Base-by-base conservation (phyloP, 2,113 vertebrate species). In the Clarias macrocephalus region DNA sequence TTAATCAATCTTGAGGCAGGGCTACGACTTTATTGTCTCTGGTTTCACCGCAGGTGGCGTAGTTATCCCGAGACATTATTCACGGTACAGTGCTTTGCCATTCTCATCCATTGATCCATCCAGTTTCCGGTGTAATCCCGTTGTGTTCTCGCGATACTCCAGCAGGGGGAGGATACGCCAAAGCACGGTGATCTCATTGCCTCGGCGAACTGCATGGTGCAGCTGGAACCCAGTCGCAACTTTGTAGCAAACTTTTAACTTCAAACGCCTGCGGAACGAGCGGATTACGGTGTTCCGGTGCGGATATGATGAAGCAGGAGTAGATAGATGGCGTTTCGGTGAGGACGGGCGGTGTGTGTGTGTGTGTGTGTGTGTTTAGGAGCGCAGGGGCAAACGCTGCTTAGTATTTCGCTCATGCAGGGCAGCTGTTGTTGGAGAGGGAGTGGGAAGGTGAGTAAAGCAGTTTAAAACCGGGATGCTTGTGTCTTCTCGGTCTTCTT, bases 141-240 rank as follows among this genome's bases (percentile, higher is more conserved):
- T 83, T 83, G 65, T 70, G 19, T 76, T 87, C 86, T 87, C 86
- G 86, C 86, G 86, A 87, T 60, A 83, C 23, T 83, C 21, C 70
- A 18, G 70, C 6, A 79, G 86, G 70, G 81, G 86, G 81, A 65
- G 86, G 81, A 42, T 37, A 42, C 65, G 10, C 68, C 48, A 37
- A 8, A 42, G 72, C 42, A 60, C 72, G 56, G 86, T 87, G 86
- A 87, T 87, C 86, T 87, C 86, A 87, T 83, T 76, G 81, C 81
- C 68, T 54, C 80, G 42, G 72, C 33, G 56, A 52, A 77, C 72
- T 82, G 86, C 70, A 63, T 33, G 30, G 80, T 66, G 86, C 86
- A 83, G 86, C 81, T 79, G 86, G 59, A 48, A 66, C 30, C 25
- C 11, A 76, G 72, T 28, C 48, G 60, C 48, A 87, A 87, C 59